Evolutionary conservation across 2,113 vertebrate genomes (phyloP).

Genomic region (Psephotus haematonotus): DNA sequence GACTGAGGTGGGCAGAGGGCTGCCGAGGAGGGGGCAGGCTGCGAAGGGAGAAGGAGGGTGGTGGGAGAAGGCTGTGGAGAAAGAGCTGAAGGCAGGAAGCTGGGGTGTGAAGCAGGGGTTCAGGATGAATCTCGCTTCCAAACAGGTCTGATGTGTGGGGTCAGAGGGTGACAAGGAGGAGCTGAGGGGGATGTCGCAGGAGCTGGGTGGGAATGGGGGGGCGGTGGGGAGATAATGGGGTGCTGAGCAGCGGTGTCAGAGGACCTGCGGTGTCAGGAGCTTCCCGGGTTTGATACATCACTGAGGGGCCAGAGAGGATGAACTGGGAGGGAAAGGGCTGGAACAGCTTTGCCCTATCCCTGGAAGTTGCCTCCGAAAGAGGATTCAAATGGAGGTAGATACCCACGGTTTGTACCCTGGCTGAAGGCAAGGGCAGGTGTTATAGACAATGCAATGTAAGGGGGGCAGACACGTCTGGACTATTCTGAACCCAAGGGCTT

Average conservation of each 20-base stretch:
- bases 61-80: background rate
- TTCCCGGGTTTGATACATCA: background rate
- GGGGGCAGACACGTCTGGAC: background rate
- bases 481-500: background rate
- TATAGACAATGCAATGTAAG: no score
- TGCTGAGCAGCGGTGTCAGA: background rate
- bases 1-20: background rate
- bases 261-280: background rate
- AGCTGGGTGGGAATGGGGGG: background rate
- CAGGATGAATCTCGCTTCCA: background rate
- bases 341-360: background rate
- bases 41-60: background rate
- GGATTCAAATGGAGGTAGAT: background rate
- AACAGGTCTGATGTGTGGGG: background rate
- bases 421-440: background rate
- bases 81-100: background rate
- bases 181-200: background rate
- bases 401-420: fast-evolving
- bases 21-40: background rate
- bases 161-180: background rate
- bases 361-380: background rate
- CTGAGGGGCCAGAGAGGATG: background rate
- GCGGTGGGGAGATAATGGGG: fast-evolving
- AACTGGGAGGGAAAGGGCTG: background rate
- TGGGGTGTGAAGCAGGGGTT: no score